Evolutionary conservation across 1,140 invertebrate genomes (phyloP).

Genomic region (Apis laboriosa): DNA sequence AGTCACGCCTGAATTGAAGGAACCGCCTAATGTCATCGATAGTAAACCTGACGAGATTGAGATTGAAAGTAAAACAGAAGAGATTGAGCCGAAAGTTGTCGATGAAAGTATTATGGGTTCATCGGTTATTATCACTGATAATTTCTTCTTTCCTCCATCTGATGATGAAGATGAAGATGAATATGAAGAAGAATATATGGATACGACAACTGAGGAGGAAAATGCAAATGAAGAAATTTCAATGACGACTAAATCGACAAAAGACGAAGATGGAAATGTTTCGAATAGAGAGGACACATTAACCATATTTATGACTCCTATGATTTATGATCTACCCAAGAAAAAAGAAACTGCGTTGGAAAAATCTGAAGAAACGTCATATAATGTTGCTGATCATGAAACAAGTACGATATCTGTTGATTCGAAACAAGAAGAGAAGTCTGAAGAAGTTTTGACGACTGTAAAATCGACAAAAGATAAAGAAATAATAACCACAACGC

Average conservation of each 20-base stretch:
- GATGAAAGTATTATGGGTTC: constrained; percentile 45
- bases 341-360: constrained; percentile 16
- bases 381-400: background rate
- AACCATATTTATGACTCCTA: background rate
- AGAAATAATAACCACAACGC: constrained; percentile 4
- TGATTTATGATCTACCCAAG: too few relatives aligned
- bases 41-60: constrained; percentile 51
- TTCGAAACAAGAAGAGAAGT: background rate
- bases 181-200: constrained; percentile 61
- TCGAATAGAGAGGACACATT: constrained; percentile 10
- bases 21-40: constrained; percentile 68
- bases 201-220: constrained; percentile 24
- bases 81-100: constrained; percentile 9
- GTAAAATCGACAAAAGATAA: background rate
- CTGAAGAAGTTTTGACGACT: background rate
- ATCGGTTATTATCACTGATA: constrained; percentile 79
- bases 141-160: constrained; percentile 75
- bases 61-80: background rate
- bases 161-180: constrained; percentile 61
- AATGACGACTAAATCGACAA: background rate
- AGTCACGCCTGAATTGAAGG: constrained; percentile 65
- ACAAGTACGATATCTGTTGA: background rate
- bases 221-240: background rate
- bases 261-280: constrained; percentile 19
- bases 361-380: constrained; percentile 6